phyloP scores from a whole-genome alignment of 2,113 vertebrate genomes.

The Erpornis zantholeuca region DNA sequence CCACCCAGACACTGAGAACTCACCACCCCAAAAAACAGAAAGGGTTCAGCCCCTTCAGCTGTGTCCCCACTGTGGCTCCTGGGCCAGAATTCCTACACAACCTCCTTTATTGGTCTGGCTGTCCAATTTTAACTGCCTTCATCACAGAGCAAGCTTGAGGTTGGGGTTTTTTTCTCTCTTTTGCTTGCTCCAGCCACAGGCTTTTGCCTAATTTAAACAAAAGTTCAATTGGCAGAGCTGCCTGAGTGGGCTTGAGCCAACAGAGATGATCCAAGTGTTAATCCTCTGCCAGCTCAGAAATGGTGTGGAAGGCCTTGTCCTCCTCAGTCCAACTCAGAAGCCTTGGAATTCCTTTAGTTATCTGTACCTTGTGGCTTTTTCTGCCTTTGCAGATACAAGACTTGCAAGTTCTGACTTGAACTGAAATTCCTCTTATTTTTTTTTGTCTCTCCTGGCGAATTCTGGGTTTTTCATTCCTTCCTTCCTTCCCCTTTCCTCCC shows the following conservation, averaged over 20 bases:
- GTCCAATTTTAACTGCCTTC: slow-evolving; percentile 7
- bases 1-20: slow-evolving; percentile 26
- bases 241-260: slow-evolving; percentile 10
- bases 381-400: background rate
- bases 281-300: slow-evolving; percentile 31
- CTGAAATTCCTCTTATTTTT: background rate
- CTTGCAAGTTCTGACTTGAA: slow-evolving; percentile 17
- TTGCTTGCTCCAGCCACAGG: slow-evolving; percentile 11
- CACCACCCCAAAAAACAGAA: background rate
- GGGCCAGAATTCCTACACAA: slow-evolving; percentile 28
- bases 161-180: background rate
- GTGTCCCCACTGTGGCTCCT: background rate
- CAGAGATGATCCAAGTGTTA: slow-evolving; percentile 4
- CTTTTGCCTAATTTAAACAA: slow-evolving; percentile 58
- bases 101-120: background rate
- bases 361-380: background rate
- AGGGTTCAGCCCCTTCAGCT: slow-evolving; percentile 35
- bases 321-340: slow-evolving; percentile 1
- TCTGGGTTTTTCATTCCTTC: background rate
- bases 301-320: background rate
- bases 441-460: background rate
- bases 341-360: slow-evolving; percentile 11
- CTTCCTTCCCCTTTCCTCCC: background rate
- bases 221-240: slow-evolving; percentile 23
- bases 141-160: background rate